phyloP scores from a whole-genome alignment of 2,113 vertebrate species.

The Tyrannus savana region DNA sequence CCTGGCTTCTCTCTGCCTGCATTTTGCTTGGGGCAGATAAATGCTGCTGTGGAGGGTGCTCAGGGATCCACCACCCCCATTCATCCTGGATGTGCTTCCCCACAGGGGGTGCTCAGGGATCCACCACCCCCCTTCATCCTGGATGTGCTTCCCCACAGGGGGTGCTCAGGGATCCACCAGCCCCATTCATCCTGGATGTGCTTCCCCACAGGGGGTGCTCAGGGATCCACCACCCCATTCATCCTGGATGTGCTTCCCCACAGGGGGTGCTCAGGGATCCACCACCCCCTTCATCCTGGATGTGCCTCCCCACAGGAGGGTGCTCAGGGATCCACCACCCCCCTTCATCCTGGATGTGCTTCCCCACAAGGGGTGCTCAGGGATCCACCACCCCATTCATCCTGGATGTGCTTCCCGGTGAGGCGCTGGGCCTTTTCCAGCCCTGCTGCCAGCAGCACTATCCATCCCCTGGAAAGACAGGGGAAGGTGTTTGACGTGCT shows the following conservation, averaged over 20 bases:
- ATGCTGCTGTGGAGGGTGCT: rapidly evolving
- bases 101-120: neutral
- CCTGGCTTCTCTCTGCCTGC: neutral
- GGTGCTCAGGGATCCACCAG: neutral
- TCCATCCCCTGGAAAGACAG: neutral
- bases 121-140: neutral
- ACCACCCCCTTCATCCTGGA: too few species aligned
- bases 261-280: too few species aligned
- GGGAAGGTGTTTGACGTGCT: neutral
- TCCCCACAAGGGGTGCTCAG: neutral
- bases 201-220: neutral
- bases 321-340: neutral
- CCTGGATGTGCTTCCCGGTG: rapidly evolving
- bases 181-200: neutral
- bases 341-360: neutral
- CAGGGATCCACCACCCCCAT: neutral
- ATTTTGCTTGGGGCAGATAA: neutral
- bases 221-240: neutral
- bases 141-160: neutral
- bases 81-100: neutral
- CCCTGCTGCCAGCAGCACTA: neutral
- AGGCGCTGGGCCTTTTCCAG: rapidly evolving
- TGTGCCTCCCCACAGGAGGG: rapidly evolving
- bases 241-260: neutral
- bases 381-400: neutral